Base-by-base conservation (phyloP, 2,888 invertebrate genomes). In the Saturnia japonica region DNA sequence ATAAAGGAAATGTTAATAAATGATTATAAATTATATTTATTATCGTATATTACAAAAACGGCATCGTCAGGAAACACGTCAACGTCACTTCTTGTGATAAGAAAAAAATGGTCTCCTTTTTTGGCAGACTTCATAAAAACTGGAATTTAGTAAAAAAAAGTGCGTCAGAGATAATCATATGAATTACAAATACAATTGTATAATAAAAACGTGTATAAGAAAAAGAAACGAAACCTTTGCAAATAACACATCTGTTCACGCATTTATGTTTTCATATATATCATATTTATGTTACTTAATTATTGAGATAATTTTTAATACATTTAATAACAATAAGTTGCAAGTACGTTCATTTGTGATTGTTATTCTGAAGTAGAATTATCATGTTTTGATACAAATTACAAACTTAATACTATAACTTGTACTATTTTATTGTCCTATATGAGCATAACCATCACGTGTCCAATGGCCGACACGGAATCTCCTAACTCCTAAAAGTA, bases 401-500 rank as follows among this genome's bases (percentile, higher is more conserved):
- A 16, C 14, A 3, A 14, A 3, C 14, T 45, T 0, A 14, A n/a
- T 51, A 19, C 19, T 19, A 19, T 22, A 11, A 3, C n/a, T 54
- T 11, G 1, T 22, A 22, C 8, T 19, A n/a, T 22, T n/a, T 54
- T 54, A 54, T 54, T 54, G n/a, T 22, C 22, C 22, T 54, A 54
- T 22, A 54, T 72, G 72, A 69, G 72, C 69, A 74, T 70, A 70
- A 51, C 40, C 34, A 64, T 51, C 40, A 70, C 76, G 75, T 84
- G 76, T 79, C 75, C 77, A 82, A 83, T 83, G 80, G 77, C 76
- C 40, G 34, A n/a, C 19, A 75, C 74, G 76, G 80, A 82, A 85
- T 85, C 79, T 67, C 73, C 71, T 80, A 78, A 78, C 78, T 82
- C 82, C 78, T 87, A 86, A 87, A 85, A 84, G 78, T 83, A 81